These are phyloP conservation scores for Asarcornis scutulata DNA, from an alignment of 2,113 vertebrate genomes.

Conservation along the genomic window DNA sequence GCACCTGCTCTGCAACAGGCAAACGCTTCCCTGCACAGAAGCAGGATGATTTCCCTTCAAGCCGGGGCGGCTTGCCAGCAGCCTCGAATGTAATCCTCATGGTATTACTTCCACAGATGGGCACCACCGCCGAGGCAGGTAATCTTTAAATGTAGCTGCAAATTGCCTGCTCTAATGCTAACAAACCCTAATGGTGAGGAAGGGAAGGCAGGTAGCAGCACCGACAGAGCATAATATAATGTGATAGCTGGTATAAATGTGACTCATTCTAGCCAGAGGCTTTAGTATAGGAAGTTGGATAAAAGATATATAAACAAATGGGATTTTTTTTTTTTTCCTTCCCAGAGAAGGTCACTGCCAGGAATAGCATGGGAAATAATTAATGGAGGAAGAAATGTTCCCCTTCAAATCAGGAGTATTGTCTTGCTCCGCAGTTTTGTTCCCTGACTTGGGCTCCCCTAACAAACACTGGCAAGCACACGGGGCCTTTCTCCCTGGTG, in stretches of 20 bases:
- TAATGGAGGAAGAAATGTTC: slow-evolving; percentile 33
- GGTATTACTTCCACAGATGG: neutral
- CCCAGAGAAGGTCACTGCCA: slow-evolving; percentile 32
- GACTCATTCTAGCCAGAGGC: slow-evolving; percentile 54
- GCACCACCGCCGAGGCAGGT: neutral
- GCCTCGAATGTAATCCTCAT: neutral
- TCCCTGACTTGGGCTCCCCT: neutral
- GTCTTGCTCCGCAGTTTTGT: neutral
- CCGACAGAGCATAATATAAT: neutral
- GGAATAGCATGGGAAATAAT: slow-evolving; percentile 63
- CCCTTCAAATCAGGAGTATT: slow-evolving; percentile 19
- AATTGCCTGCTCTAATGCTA: neutral
- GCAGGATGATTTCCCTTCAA: neutral
- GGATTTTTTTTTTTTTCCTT: slow-evolving; percentile 24
- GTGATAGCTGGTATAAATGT: slow-evolving; percentile 6
- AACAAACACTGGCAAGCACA: neutral
- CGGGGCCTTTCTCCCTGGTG: neutral
- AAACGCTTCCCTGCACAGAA: neutral
- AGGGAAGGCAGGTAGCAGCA: slow-evolving; percentile 3
- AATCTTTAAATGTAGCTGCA: slow-evolving; percentile 25
- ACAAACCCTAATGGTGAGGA: neutral
- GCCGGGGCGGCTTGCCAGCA: neutral
- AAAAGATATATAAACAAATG: slow-evolving; percentile 52
- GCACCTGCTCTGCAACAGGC: neutral
- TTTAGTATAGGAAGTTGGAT: slow-evolving; percentile 28